These are phyloP conservation scores for Grapholita molesta DNA, from an alignment of 1,140 invertebrate species.

Conservation along the genomic window DNA sequence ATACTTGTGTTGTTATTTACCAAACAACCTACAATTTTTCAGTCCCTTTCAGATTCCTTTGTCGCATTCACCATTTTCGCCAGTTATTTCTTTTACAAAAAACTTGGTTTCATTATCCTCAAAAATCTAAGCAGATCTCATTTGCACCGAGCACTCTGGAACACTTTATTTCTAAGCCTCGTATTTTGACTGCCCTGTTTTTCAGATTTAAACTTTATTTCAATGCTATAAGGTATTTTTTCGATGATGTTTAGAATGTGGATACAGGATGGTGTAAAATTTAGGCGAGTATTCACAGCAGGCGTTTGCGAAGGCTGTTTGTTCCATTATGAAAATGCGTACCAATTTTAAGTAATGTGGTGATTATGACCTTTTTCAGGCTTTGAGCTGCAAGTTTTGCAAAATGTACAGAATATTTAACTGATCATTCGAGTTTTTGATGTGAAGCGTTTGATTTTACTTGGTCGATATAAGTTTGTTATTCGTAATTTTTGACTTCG, in stretches of 20 bases:
- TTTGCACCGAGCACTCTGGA: background rate
- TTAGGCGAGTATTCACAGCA: background rate
- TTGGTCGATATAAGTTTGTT: background rate
- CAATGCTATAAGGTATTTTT: background rate
- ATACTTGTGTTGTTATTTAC: background rate
- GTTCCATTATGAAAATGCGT: slow-evolving; percentile 7
- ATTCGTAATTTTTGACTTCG: no score
- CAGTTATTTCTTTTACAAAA: background rate
- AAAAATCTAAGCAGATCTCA: slow-evolving; percentile 14
- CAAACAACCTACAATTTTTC: background rate
- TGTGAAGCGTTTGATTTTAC: background rate
- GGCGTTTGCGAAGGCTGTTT: background rate
- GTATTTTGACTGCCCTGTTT: background rate
- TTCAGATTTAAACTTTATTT: background rate
- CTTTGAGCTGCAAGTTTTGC: slow-evolving; percentile 8
- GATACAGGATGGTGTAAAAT: background rate
- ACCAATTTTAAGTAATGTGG: slow-evolving; percentile 14
- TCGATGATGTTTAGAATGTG: background rate
- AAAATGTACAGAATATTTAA: background rate
- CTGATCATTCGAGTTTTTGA: background rate
- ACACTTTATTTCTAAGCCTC: background rate
- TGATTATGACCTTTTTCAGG: slow-evolving; percentile 10
- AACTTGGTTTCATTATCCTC: slow-evolving; percentile 9
- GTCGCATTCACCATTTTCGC: background rate
- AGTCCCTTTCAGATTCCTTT: background rate